phyloP scores from a whole-genome alignment of 92 coral and sea anemone species.

The Actinernus sp. region DNA sequence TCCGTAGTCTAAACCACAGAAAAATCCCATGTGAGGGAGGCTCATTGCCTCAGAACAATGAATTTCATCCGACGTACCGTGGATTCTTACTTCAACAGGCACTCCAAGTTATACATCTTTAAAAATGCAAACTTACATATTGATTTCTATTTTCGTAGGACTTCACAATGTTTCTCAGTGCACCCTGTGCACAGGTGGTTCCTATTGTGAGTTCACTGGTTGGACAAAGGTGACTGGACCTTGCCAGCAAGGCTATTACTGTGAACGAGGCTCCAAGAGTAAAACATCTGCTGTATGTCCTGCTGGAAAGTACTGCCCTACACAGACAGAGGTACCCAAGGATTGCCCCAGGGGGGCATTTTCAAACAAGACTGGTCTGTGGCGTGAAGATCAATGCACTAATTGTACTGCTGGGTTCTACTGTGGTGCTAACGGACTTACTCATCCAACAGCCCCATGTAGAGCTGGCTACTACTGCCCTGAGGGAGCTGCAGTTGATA shows the following conservation, averaged over 20 bases:
- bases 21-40: no score
- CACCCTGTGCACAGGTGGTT: constrained; percentile 90
- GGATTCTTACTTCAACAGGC: no score
- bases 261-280: constrained; percentile 66
- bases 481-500: constrained; percentile 72
- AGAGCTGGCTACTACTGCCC: constrained; percentile 93
- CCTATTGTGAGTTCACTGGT: constrained; percentile 79
- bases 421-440: constrained; percentile 81
- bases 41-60: no score
- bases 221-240: constrained; percentile 80
- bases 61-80: no score
- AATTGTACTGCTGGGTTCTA: constrained; percentile 93
- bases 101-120: no score
- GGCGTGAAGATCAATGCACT: constrained; percentile 78
- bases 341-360: constrained; percentile 88
- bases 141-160: constrained; percentile 72
- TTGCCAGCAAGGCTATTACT: constrained; percentile 87
- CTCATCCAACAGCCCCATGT: constrained; percentile 78
- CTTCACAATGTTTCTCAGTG: constrained; percentile 86
- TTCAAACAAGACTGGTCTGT: constrained; percentile 82
- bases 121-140: no score
- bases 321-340: constrained; percentile 74
- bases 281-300: constrained; percentile 73
- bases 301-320: constrained; percentile 90
- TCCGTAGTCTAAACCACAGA: no score